Base-by-base conservation (phyloP, 1,140 invertebrate genomes). In the Phthorimaea operculella region DNA sequence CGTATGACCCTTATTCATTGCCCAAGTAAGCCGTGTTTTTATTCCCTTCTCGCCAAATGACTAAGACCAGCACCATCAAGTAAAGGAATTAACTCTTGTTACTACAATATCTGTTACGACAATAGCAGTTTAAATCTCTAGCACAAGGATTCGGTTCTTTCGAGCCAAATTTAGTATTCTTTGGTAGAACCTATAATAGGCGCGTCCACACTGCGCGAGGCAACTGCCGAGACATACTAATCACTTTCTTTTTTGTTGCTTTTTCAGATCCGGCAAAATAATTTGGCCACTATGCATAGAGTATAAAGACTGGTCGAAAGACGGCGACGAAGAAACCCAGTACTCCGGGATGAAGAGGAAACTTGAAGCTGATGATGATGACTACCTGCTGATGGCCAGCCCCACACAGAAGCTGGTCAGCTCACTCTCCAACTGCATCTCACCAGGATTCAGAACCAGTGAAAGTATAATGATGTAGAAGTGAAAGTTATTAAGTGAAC, bases 1-100 rank as follows among this genome's bases (percentile, higher is more conserved):
- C 85, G 0, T 87, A 85, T 47, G 85, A 87, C 54, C 85, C 85
- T 0, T 86, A 85, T 55, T 77, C 62, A 9, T 66, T 87, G 34
- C 76, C 81, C 34, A 75, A 63, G 85, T 87, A 57, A 83, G 70
- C 76, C 21, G 21, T 28, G 6, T 28, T 28, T n/a, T 6, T 28
- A 28, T 28, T 28, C 21, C n/a, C n/a, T n/a, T n/a, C n/a, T n/a
- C n/a, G n/a, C n/a, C n/a, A n/a, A n/a, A n/a, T n/a, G n/a, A n/a
- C n/a, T n/a, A n/a, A n/a, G n/a, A n/a, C n/a, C n/a, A n/a, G n/a
- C n/a, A n/a, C n/a, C n/a, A n/a, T n/a, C n/a, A n/a, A n/a, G n/a
- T n/a, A n/a, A n/a, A n/a, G n/a, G n/a, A n/a, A n/a, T n/a, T n/a
- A n/a, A n/a, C n/a, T n/a, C n/a, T n/a, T n/a, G n/a, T n/a, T n/a